A percentile compares a stretch with the other conserved stretches of the same genome.
phyloP scores from a whole-genome alignment of 2,113 vertebrate species.

The Globicephala melas region DNA sequence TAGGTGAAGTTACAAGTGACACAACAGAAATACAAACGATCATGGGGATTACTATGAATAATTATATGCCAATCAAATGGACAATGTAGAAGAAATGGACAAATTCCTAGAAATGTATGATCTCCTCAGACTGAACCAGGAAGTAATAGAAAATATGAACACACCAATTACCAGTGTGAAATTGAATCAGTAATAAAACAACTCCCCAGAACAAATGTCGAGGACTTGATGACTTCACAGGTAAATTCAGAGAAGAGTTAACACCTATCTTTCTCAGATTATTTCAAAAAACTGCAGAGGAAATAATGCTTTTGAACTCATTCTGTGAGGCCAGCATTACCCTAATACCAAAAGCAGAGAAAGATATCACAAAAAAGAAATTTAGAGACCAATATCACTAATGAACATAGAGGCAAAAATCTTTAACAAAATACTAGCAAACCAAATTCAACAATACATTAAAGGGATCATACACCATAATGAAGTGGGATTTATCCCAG shows the following conservation, averaged over 20 bases:
- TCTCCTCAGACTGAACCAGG: neutral
- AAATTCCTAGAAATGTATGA: neutral
- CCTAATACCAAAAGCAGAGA: neutral
- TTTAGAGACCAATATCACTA: neutral
- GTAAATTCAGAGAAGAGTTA: neutral
- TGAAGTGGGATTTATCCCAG: too few species aligned
- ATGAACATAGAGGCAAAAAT: neutral
- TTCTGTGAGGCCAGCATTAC: neutral
- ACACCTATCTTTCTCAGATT: neutral
- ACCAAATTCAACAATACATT: neutral
- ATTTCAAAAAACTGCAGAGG: neutral
- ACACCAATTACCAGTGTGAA: neutral
- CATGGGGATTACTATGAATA: neutral
- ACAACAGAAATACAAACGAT: neutral
- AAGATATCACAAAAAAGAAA: neutral
- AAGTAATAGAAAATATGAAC: neutral
- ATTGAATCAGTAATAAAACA: neutral
- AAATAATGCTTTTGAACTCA: neutral
- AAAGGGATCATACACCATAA: neutral
- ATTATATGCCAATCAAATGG: neutral
- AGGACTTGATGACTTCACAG: neutral
- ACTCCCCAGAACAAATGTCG: neutral
- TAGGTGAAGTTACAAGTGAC: neutral
- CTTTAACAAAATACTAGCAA: neutral
- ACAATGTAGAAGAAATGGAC: neutral